Conservation (phyloP, 2,113 vertebrate genomes). For the Ictalurus punctatus region DNA sequence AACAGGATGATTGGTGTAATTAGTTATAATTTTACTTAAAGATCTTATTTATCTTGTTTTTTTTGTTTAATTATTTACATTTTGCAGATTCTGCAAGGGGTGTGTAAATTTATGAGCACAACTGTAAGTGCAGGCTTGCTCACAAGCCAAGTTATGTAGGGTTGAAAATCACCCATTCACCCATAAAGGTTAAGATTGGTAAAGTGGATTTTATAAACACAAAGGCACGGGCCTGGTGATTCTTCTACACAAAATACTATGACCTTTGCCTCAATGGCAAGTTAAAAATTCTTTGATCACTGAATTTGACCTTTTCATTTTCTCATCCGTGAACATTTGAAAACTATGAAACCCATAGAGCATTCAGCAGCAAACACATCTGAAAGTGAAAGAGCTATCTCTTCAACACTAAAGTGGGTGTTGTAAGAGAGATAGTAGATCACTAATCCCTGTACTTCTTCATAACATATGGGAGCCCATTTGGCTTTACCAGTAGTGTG, state of each 20-base stretch:
- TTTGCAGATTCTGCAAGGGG: no score
- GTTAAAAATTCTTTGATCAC: neutral
- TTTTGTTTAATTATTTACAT: no score
- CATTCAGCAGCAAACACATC: neutral
- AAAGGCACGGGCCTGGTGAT: neutral
- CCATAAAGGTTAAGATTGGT: neutral
- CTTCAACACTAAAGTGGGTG: neutral
- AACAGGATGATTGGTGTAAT: no score
- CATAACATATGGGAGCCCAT: neutral
- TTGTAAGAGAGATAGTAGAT: neutral
- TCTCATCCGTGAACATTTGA: neutral
- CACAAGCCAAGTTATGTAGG: neutral
- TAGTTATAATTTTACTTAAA: no score
- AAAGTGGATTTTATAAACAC: neutral
- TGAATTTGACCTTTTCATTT: slow-evolving; percentile 4
- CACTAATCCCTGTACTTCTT: neutral
- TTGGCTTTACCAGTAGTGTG: neutral
- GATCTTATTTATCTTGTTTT: no score
- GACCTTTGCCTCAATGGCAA: slow-evolving; percentile 1
- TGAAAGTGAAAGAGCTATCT: neutral
- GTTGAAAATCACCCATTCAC: neutral
- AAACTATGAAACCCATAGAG: neutral
- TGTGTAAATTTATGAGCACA: no score
- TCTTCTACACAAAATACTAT: neutral
- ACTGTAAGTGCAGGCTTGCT: neutral